Base-by-base conservation (phyloP, 2,888 invertebrate species). In the Plagodis dolabraria region DNA sequence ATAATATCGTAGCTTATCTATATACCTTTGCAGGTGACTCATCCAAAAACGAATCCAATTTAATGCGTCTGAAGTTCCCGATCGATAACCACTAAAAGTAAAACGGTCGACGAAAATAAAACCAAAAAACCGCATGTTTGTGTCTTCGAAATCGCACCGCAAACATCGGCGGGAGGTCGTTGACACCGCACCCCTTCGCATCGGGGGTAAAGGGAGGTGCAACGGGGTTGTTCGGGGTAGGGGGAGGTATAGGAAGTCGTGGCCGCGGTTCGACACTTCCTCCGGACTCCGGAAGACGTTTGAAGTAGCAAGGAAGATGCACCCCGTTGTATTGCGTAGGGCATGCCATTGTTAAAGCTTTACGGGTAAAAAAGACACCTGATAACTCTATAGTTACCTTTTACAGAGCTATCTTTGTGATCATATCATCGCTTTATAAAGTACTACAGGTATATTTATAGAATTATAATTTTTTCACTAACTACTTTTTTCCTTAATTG, bases 201-300 rank as follows among this genome's bases (percentile, higher is more conserved):
- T 69, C 65, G 71, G 70, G 67, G 60, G 63, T 63, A 57, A 67
- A 66, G 66, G 61, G 64, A 59, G 77, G 72, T 73, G 77, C 75
- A 75, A 67, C 69, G 69, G 71, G 74, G 72, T 64, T 70, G 64
- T 58, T 67, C 66, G 76, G 45, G 47, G 46, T 22, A 43, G 36
- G 72, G 73, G 75, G 75, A 69, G 72, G 72, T 56, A 61, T 71
- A 79, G 90, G 88, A 91, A 88, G 85, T 82, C 85, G 82, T 77
- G 85, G 84, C 84, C 87, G 89, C 82, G 89, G 90, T 91, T 89
- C 87, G 87, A 89, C 89, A 89, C 90, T 89, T 92, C 92, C 92
- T 91, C 88, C 87, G 89, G 91, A 91, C 92, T 91, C 88, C 87
- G 90, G 91, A 92, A 91, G 89, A 87, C 87, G 87, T 90, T 90